Evolutionary conservation across 35 echinoderm and acorn worm genomes (phyloP).

Genomic region (Nesometra sesokonis): DNA sequence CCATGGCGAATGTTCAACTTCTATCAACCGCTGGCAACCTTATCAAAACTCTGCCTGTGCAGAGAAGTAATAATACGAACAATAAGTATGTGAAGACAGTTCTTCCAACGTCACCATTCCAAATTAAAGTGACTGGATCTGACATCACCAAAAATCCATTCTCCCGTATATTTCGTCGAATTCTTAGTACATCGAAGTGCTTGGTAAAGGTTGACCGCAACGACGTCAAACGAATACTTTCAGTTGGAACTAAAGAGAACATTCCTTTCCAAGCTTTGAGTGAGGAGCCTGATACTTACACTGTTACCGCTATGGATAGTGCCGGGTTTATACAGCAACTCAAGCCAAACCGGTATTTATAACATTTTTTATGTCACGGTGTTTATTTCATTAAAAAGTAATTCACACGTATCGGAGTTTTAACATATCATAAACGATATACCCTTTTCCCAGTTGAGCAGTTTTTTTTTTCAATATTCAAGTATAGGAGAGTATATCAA

Average conservation of each 20-base stretch:
- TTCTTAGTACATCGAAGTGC: neutral
- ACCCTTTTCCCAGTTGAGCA: no score
- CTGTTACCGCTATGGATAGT: neutral
- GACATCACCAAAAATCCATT: neutral
- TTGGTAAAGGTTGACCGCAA: neutral
- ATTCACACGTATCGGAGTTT: no score
- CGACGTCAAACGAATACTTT: neutral
- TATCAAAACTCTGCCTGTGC: neutral
- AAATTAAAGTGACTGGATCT: neutral
- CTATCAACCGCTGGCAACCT: neutral
- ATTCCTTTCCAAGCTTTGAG: neutral
- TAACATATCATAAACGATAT: no score
- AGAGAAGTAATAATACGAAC: neutral
- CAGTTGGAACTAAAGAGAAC: neutral
- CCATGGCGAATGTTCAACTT: neutral
- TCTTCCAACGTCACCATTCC: neutral
- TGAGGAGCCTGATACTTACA: neutral
- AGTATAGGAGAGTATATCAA: no score
- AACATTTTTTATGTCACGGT: no score
- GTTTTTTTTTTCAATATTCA: no score
- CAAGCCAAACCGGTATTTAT: neutral
- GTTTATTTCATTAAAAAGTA: no score
- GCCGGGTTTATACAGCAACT: neutral
- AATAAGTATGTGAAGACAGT: neutral
- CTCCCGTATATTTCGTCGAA: neutral